Percentiles rank a stretch among this genome's conserved stretches.
Evolutionary conservation across 2,888 invertebrate genomes (phyloP).

Genomic region (Ypsolopha sequella): DNA sequence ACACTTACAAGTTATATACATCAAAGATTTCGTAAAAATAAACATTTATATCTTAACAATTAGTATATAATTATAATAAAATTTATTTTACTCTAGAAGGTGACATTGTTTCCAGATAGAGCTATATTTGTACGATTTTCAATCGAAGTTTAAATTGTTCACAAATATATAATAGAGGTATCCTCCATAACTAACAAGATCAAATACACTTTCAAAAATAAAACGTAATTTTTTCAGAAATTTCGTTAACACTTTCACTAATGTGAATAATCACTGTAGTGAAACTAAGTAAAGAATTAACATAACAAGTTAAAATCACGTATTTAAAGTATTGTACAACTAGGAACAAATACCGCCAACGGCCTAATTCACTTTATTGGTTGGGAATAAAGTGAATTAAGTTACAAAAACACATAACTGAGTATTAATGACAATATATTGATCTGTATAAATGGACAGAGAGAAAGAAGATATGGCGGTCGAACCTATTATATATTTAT

Average conservation of each 20-base stretch:
- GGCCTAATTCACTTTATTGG: slow-evolving; percentile 30
- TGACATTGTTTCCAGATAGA: slow-evolving; percentile 32
- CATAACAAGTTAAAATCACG: no score
- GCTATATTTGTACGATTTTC: slow-evolving; percentile 46
- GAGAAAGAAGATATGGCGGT: slow-evolving; percentile 28
- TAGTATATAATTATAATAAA: neutral
- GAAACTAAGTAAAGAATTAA: no score
- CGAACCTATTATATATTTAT: neutral
- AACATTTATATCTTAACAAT: slow-evolving; percentile 14
- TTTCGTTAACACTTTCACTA: neutral
- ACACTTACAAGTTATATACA: neutral
- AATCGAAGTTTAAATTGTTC: neutral
- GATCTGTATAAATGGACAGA: slow-evolving; percentile 11
- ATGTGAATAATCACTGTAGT: no score
- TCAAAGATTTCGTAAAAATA: slow-evolving; percentile 25
- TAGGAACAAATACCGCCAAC: neutral
- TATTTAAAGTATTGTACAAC: neutral
- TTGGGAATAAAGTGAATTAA: slow-evolving; percentile 33
- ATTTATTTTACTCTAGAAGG: slow-evolving; percentile 38
- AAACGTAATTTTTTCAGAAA: no score
- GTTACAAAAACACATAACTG: slow-evolving; percentile 5
- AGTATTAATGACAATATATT: neutral
- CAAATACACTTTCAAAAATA: no score
- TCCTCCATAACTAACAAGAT: no score
- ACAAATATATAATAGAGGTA: no score